These are phyloP conservation scores for Zaprionus capensis DNA, from an alignment of 1,140 invertebrate genomes.

Conservation along the genomic window DNA sequence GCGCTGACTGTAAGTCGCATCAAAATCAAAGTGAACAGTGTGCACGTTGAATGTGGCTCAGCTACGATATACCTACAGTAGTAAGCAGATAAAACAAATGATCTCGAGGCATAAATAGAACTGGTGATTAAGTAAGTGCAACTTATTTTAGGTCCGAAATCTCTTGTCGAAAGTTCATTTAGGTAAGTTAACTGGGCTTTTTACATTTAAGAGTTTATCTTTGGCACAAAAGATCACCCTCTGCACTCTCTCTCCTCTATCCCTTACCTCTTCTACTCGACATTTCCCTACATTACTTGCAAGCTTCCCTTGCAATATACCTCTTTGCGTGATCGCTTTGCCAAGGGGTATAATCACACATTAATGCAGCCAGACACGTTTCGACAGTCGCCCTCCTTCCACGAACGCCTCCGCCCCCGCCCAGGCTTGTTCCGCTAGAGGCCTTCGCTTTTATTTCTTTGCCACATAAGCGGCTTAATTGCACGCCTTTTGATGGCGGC, in stretches of 20 bases:
- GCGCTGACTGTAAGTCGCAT: constrained; percentile 22
- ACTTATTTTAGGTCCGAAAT: too few species aligned
- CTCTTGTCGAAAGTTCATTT: too few species aligned
- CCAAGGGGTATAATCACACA: constrained; percentile 14
- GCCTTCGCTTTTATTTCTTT: constrained; percentile 35
- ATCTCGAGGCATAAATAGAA: not conserved
- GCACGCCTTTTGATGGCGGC: constrained; percentile 65
- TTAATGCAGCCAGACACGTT: constrained; percentile 30
- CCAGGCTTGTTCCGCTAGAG: constrained; percentile 1
- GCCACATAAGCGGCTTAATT: constrained; percentile 71
- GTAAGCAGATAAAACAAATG: not conserved
- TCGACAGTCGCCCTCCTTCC: not conserved
- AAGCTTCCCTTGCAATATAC: not conserved
- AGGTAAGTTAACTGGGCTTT: too few species aligned
- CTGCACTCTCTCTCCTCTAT: too few species aligned
- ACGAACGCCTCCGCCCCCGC: not conserved
- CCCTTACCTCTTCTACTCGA: too few species aligned
- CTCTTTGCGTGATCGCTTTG: not conserved
- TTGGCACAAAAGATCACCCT: too few species aligned
- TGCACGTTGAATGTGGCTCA: not conserved
- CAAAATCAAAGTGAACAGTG: not conserved
- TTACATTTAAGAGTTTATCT: too few species aligned
- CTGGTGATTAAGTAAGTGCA: too few species aligned
- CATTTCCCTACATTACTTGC: too few species aligned
- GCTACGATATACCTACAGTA: constrained; percentile 4